Base-by-base conservation (phyloP, 92 coral and sea anemone species). In the Micromussa lordhowensis region DNA sequence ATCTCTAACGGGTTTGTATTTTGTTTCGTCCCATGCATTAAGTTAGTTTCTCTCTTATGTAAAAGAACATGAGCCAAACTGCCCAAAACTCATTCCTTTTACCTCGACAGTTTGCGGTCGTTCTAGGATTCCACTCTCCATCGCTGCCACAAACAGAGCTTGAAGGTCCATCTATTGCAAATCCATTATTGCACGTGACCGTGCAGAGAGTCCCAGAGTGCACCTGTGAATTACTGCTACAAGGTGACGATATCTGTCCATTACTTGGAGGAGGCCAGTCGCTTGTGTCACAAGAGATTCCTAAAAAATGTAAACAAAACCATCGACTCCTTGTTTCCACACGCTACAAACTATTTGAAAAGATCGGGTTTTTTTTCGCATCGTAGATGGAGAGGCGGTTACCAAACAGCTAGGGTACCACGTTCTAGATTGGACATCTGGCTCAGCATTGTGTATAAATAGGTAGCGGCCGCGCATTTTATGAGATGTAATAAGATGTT, bases 101-200 rank as follows among this genome's bases (percentile, higher is more conserved):
- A 83, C 87, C 79, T 83, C 34, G 30, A 53, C 87, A 83, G 18
- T 83, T 70, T 49, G 87, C 40, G 0, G 66, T 48, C 31, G 58
- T 70, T 44, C 51, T 83, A 1, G 77, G 77, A 31, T 51, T 0
- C 87, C 87, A 83, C 15, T 18, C 74, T 2, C 79, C 87, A 35
- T 83, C 79, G 36, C n/a, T 51, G 5, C 79, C 68, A 57, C 87
- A 83, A 17, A 13, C 5, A 24, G 77, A 69, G 1, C 21, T 30
- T 69, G 68, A 51, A 8, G 29, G 63, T 18, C 87, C 87, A 14
- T 71, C 31, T 18, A 83, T 30, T 48, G 29, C 8, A 70, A 17
- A 83, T 29, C 87, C 87, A 49, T 73, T 51, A 34, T 70, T n/a
- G 9, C 87, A 83, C 9, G 78, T 83, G 32, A 71, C 79, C 19